A percentile compares a stretch with the other conserved stretches of the same genome.
phyloP scores from a whole-genome alignment of 2,797 vertebrate species.

The Eospalax fontanierii region DNA sequence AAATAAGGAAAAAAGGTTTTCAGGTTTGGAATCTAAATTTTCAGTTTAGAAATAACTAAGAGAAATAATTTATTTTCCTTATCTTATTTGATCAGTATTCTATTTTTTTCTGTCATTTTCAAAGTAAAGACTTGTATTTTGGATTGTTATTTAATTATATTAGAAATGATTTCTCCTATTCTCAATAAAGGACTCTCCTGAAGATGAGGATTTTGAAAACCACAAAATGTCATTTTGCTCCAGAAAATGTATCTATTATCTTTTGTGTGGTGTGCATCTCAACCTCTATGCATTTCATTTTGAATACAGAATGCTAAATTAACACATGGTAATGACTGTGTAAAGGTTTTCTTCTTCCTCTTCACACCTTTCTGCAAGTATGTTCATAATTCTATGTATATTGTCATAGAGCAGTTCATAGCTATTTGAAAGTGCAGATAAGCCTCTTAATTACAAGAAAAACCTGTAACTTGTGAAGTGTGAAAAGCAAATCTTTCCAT shows the following conservation, averaged over 20 bases:
- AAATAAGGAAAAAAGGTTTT: not conserved
- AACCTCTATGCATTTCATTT: not conserved
- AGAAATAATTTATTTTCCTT: not conserved
- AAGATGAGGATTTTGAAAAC: slow-evolving; percentile 16
- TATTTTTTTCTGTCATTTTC: not conserved
- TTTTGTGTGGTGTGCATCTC: not conserved
- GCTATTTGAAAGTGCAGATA: not conserved
- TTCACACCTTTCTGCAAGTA: not conserved
- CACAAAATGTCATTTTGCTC: not conserved
- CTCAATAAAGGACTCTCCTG: not conserved
- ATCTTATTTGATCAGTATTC: not conserved
- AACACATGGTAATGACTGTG: not conserved
- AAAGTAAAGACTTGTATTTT: slow-evolving; percentile 39
- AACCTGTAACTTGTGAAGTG: not conserved
- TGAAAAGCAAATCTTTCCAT: slow-evolving; percentile 13
- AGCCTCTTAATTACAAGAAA: not conserved
- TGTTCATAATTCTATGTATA: not conserved
- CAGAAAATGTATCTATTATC: slow-evolving; percentile 28
- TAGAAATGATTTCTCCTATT: not conserved
- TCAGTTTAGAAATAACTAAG: slow-evolving; percentile 23
- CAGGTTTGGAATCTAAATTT: slow-evolving; percentile 25
- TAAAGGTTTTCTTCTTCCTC: not conserved
- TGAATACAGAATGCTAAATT: not conserved
- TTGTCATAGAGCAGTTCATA: not conserved
- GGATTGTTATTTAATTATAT: not conserved